Percentiles rank a stretch among this genome's conserved stretches.
Evolutionary conservation across 2,888 invertebrate species (phyloP).

Genomic region (Helleia helle): DNA sequence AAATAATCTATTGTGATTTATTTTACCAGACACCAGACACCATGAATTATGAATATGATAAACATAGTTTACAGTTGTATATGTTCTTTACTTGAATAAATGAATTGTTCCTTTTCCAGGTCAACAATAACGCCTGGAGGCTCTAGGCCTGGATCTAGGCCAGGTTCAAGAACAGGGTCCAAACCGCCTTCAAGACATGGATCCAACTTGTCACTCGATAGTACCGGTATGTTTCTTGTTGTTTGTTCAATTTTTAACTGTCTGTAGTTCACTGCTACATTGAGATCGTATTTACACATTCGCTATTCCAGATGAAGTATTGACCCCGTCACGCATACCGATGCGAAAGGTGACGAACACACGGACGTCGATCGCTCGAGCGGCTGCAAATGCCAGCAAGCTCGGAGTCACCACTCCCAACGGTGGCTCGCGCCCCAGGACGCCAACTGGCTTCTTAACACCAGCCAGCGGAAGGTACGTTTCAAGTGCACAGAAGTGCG

Average conservation of each 20-base stretch:
- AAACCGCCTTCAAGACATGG: slow-evolving; percentile 96
- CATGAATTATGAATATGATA: no score
- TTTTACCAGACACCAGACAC: no score
- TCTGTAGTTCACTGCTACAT: no score
- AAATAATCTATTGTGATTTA: no score
- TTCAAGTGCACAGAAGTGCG: slow-evolving; percentile 5
- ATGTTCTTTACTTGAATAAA: no score
- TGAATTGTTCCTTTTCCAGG: no score
- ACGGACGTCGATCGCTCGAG: slow-evolving; percentile 65
- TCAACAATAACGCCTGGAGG: slow-evolving; percentile 85
- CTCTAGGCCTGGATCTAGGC: slow-evolving; percentile 88
- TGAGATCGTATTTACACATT: no score
- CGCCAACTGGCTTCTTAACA: slow-evolving; percentile 85
- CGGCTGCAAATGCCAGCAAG: slow-evolving; percentile 76
- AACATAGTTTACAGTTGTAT: no score
- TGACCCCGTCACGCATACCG: slow-evolving; percentile 87
- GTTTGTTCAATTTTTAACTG: not conserved
- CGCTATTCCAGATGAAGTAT: slow-evolving; percentile 75
- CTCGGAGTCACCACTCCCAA: slow-evolving; percentile 74
- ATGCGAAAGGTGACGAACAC: slow-evolving; percentile 79
- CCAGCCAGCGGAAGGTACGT: slow-evolving; percentile 84
- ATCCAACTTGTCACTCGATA: slow-evolving; percentile 91
- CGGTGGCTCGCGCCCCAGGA: slow-evolving; percentile 78
- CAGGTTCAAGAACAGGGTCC: slow-evolving; percentile 88
- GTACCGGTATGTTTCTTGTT: slow-evolving; percentile 78